These are phyloP conservation scores for Ciconia maguari DNA, from an alignment of 2,113 vertebrate genomes.

Conservation along the genomic window DNA sequence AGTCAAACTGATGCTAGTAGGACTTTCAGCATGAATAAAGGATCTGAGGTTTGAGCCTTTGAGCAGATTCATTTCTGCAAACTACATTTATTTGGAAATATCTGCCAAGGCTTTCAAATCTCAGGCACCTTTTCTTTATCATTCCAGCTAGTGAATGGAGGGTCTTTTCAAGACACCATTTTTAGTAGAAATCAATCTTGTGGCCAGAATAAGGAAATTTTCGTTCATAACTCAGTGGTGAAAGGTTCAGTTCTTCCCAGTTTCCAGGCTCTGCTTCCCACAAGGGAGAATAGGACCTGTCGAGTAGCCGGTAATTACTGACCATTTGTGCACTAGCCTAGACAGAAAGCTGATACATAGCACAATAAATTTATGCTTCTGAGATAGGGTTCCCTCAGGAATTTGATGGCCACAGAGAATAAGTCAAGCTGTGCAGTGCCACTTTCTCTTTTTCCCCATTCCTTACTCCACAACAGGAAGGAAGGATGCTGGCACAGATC, in stretches of 20 bases:
- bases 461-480: neutral
- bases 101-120: neutral
- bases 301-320: neutral
- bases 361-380: neutral
- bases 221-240: neutral
- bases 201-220: neutral
- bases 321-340: neutral
- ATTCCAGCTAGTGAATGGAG: neutral
- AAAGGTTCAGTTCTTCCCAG: neutral
- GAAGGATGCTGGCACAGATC: neutral
- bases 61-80: neutral
- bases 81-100: neutral
- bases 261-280: neutral
- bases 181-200: neutral
- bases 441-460: neutral
- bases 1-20: neutral
- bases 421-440: neutral
- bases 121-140: neutral
- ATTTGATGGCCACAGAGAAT: neutral
- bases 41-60: neutral
- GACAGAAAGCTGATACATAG: neutral
- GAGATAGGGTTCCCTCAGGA: neutral
- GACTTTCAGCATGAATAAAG: neutral
- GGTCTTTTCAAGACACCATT: neutral
- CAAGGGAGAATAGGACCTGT: neutral